Evolutionary conservation across 1,140 invertebrate species (phyloP), one percentile per base, ranked within the genome.

Genomic region (Cotesia typhae): DNA sequence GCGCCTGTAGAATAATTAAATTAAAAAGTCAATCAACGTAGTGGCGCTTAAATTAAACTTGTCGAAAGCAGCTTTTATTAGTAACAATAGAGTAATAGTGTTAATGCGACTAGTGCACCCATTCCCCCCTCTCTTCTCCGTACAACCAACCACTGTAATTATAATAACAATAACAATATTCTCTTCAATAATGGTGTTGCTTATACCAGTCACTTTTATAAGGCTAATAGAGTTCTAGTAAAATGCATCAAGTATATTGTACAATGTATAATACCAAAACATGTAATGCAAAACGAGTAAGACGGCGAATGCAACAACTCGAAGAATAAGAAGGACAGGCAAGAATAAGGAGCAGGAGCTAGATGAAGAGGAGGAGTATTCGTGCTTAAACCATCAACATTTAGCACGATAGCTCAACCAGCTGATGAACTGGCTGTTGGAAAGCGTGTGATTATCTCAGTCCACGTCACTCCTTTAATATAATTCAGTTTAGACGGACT

Each of bases 1-100:
- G 94, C 92, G 75, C 96, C 96, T 98, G 87, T 37, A 88, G 89
- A 81, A 77, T 71, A 75, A 71, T 55, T 75, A 2, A 71, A 76
- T 71, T 70, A 68, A 70, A 63, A 51, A 67, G 17, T 53, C 41
- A 72, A 67, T 71, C 28, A 51, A 51, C 7, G 60, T 41, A 4
- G 63, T 12, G 37, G 17, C 12, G 35, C 9, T 51, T 67, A 17
- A 7, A 53, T 28, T 67, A 36, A 55, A 12, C 51, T 67, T 10
- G 52, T 55, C 66, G 66, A 67, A 67, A 67, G 51, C 66, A 55
- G 66, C 20, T 67, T 51, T 10, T 28, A 12, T n/a, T 38, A 37
- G 10, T 7, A 9, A 47, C 41, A 47, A 47, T 47, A 47, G 41
- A 47, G 41, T 47, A 47, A 6, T 47, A 47, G 41, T 47, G 41